phyloP scores from a whole-genome alignment of 2,888 invertebrate genomes.

The Calameuta idolon region DNA sequence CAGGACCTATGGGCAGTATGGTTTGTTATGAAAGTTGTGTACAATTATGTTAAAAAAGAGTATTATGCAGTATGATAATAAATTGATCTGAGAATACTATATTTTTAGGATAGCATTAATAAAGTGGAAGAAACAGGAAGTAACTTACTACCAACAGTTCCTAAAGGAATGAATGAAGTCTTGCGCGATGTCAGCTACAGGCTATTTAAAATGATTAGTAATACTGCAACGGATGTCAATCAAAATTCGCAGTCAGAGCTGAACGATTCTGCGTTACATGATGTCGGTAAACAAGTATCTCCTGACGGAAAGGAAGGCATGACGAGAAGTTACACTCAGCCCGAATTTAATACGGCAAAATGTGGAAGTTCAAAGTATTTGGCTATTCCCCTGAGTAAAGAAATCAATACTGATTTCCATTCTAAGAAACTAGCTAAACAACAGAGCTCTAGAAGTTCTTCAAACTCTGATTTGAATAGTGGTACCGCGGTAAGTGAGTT shows the following conservation, averaged over 20 bases:
- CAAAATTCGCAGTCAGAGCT: slow-evolving; percentile 32
- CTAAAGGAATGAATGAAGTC: slow-evolving; percentile 44
- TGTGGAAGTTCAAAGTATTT: slow-evolving; percentile 3
- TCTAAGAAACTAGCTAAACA: not conserved
- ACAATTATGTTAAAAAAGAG: slow-evolving; percentile 48
- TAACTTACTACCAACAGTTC: slow-evolving; percentile 51
- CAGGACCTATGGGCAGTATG: slow-evolving; percentile 40
- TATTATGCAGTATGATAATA: not conserved
- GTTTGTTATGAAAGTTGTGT: slow-evolving; percentile 28
- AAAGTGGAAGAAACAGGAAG: slow-evolving; percentile 56
- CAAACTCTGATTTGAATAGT: not conserved
- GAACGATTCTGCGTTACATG: slow-evolving; percentile 15
- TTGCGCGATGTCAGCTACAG: slow-evolving; percentile 45
- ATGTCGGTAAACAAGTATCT: slow-evolving; percentile 13
- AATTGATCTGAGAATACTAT: not conserved
- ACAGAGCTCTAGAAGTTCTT: not conserved
- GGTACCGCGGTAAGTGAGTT: not conserved
- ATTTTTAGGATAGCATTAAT: slow-evolving; percentile 45
- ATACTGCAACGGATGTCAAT: slow-evolving; percentile 34
- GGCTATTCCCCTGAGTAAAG: not conserved
- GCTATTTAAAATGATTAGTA: slow-evolving; percentile 47
- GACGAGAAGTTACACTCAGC: slow-evolving; percentile 44
- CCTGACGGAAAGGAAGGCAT: slow-evolving; percentile 23
- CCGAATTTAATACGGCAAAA: slow-evolving; percentile 29
- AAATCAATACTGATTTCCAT: not conserved